A percentile compares a stretch with the other conserved stretches of the same genome.
phyloP scores from a whole-genome alignment of 2,888 invertebrate genomes.

The Heliconius sara region DNA sequence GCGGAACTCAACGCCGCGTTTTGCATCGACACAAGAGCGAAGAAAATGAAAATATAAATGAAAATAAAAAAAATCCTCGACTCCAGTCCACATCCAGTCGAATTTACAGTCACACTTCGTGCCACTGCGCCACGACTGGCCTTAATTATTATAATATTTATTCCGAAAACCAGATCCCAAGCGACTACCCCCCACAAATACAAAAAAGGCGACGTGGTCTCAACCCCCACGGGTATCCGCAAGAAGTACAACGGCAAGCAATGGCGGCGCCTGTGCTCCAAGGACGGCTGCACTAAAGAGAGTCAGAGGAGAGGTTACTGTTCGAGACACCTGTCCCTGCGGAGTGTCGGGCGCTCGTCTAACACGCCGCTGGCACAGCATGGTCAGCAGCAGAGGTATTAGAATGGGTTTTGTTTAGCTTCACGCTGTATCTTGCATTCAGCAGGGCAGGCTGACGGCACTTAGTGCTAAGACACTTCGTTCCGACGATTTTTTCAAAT shows the following conservation, averaged over 20 bases:
- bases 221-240: conserved; percentile 96
- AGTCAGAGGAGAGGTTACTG: conserved; percentile 98
- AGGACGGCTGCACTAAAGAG: conserved; percentile 95
- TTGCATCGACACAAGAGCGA: too few relatives aligned
- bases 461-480: too few relatives aligned
- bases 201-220: conserved; percentile 98
- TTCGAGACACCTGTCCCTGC: conserved; percentile 96
- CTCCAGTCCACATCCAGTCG: too few relatives aligned
- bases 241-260: conserved; percentile 99
- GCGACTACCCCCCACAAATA: conserved; percentile 97
- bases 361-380: conserved; percentile 78
- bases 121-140: background rate
- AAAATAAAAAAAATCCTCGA: too few relatives aligned
- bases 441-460: too few relatives aligned
- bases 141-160: background rate
- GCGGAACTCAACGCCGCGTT: too few relatives aligned
- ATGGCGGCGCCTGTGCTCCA: conserved; percentile 98
- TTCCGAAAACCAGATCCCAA: conserved; percentile 86
- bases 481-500: too few relatives aligned
- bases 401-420: too few relatives aligned
- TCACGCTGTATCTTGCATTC: too few relatives aligned
- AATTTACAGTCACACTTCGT: too few relatives aligned
- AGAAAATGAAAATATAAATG: too few relatives aligned
- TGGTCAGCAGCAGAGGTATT: conserved; percentile 77
- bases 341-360: conserved; percentile 85